A percentile compares a stretch with the other conserved stretches of the same genome.
These are phyloP conservation scores for Stictocephala bisonia DNA, from an alignment of 2,888 invertebrate species.

Conservation along the genomic window DNA sequence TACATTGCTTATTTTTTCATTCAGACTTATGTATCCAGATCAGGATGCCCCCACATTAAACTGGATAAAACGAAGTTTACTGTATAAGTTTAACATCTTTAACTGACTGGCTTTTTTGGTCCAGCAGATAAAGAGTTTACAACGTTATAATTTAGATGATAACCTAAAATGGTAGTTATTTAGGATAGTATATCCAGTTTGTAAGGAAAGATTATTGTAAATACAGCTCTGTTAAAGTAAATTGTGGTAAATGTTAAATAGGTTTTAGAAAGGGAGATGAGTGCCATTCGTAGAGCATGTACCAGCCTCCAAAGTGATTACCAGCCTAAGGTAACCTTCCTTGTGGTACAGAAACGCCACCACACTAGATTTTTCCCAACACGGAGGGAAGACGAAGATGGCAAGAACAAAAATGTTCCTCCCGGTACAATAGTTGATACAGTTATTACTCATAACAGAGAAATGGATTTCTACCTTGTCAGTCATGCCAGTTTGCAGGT, in stretches of 20 bases:
- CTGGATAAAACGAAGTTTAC: too few species aligned
- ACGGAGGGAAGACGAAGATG: conserved; percentile 62
- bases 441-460: conserved; percentile 85
- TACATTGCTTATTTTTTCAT: too few species aligned
- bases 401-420: conserved; percentile 73
- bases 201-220: not conserved
- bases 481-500: conserved; percentile 69
- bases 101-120: too few species aligned
- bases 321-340: conserved; percentile 85
- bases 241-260: conserved; percentile 59
- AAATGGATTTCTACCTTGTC: conserved; percentile 91
- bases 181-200: not conserved
- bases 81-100: too few species aligned
- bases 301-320: conserved; percentile 66
- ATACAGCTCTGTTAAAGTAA: conserved; percentile 3
- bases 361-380: conserved; percentile 79
- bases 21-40: too few species aligned
- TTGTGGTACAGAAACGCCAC: conserved; percentile 97
- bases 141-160: not conserved
- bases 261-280: conserved; percentile 76
- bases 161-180: conserved; percentile 43
- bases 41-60: too few species aligned
- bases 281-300: conserved; percentile 79
- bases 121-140: too few species aligned
- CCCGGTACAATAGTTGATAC: conserved; percentile 91